Evolutionary conservation across 2,113 vertebrate genomes (phyloP).

Genomic region (Spilogale gracilis): DNA sequence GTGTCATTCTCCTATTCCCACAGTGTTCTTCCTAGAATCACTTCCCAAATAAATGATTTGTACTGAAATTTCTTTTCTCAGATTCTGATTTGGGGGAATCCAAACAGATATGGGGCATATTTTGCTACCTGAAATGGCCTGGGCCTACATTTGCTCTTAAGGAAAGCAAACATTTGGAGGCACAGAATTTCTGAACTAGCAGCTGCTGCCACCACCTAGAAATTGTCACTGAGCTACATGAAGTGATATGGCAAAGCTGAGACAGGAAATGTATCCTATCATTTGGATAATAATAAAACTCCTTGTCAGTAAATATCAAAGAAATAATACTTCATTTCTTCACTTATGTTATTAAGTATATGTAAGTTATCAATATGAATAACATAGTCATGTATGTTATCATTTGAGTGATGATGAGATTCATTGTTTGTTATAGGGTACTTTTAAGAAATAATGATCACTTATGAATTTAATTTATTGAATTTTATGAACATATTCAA

Average conservation of each 20-base stretch:
- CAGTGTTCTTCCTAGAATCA: not conserved
- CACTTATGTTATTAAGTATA: not conserved
- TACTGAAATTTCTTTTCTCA: not conserved
- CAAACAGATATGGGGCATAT: not conserved
- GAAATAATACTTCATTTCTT: slow-evolving; percentile 42
- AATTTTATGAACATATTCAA: not conserved
- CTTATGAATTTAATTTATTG: not conserved
- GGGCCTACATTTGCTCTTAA: not conserved
- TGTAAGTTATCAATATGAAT: not conserved
- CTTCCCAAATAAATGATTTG: not conserved
- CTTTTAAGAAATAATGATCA: not conserved
- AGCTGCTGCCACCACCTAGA: not conserved
- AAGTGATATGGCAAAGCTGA: not conserved
- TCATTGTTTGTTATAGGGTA: not conserved
- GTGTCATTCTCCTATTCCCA: not conserved
- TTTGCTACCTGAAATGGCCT: not conserved
- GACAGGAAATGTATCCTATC: not conserved
- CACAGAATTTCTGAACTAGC: not conserved
- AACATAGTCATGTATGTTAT: not conserved
- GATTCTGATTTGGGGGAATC: not conserved
- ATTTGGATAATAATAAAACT: not conserved
- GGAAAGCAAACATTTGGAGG: not conserved
- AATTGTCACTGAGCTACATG: not conserved
- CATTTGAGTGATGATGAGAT: not conserved
- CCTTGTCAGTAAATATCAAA: not conserved